These are phyloP conservation scores for Dendroctonus ponderosae DNA, from an alignment of 1,140 invertebrate species.

Conservation along the genomic window DNA sequence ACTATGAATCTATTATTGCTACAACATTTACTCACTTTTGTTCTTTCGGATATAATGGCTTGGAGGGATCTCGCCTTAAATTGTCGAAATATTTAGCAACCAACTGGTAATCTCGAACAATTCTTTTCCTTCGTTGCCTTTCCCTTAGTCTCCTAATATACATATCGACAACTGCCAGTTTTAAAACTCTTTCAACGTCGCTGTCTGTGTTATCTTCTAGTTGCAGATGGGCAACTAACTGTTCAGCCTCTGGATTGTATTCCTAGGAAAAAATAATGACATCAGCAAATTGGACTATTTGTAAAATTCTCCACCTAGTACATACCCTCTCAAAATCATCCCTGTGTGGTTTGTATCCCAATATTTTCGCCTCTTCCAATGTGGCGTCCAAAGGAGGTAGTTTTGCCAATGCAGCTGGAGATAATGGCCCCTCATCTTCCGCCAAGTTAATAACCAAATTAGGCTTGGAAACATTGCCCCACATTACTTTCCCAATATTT, in stretches of 20 bases:
- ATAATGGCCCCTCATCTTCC: slow-evolving; percentile 78
- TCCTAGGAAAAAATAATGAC: slow-evolving; percentile 62
- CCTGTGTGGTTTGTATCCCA: slow-evolving; percentile 95
- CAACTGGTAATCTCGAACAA: slow-evolving; percentile 83
- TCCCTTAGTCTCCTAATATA: slow-evolving; percentile 83
- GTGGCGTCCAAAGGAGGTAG: slow-evolving; percentile 78
- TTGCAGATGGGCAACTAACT: slow-evolving; percentile 77
- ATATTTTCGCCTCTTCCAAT: slow-evolving; percentile 76
- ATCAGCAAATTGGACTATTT: slow-evolving; percentile 9
- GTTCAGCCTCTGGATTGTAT: slow-evolving; percentile 89
- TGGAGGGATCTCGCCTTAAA: slow-evolving; percentile 59
- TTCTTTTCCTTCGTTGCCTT: slow-evolving; percentile 80
- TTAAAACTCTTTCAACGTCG: slow-evolving; percentile 80
- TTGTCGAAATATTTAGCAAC: slow-evolving; percentile 75
- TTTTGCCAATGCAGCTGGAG: slow-evolving; percentile 67
- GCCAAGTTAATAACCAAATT: slow-evolving; percentile 71
- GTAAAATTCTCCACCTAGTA: slow-evolving; percentile 1
- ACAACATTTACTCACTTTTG: slow-evolving; percentile 61
- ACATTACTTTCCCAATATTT: slow-evolving; percentile 82
- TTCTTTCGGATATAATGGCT: slow-evolving; percentile 68
- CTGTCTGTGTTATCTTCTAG: slow-evolving; percentile 87
- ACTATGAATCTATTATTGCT: neutral
- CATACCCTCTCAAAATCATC: slow-evolving; percentile 91
- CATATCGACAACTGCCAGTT: slow-evolving; percentile 83
- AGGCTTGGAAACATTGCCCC: slow-evolving; percentile 67